Conservation (phyloP, 1,140 invertebrate genomes). For the Philaenus spumarius region DNA sequence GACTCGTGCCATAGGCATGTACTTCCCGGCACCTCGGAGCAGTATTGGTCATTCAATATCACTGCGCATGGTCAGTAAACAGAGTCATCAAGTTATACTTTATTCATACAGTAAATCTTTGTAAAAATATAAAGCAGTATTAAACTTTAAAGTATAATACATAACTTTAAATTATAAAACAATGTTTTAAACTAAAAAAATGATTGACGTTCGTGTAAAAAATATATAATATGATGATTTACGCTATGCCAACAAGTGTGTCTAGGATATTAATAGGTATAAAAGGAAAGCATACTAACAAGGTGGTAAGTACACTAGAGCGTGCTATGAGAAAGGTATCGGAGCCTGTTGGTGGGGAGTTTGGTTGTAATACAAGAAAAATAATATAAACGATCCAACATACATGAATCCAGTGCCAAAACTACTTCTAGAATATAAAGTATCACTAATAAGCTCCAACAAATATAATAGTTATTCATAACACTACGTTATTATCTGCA, state of each 20-base stretch:
- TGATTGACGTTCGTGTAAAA: background rate
- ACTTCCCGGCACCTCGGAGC: conserved; percentile 15
- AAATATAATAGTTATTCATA: no score
- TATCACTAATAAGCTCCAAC: no score
- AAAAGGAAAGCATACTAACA: no score
- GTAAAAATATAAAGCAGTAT: background rate
- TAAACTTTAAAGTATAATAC: background rate
- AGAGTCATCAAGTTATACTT: background rate
- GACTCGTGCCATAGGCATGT: conserved; percentile 35
- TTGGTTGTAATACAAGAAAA: no score
- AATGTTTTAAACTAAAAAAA: background rate
- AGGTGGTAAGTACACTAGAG: no score
- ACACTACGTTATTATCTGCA: no score
- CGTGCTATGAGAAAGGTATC: no score
- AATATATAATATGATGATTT: background rate
- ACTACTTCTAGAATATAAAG: no score
- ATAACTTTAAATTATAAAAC: background rate
- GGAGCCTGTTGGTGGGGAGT: no score
- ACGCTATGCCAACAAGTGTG: background rate
- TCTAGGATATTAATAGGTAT: no score
- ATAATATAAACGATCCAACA: no score
- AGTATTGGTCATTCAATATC: conserved; percentile 36
- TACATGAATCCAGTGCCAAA: no score
- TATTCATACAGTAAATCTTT: background rate
- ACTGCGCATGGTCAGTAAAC: conserved; percentile 35